These are phyloP conservation scores for Heterohyrax brucei DNA, from an alignment of 2,797 vertebrate species.

Conservation along the genomic window DNA sequence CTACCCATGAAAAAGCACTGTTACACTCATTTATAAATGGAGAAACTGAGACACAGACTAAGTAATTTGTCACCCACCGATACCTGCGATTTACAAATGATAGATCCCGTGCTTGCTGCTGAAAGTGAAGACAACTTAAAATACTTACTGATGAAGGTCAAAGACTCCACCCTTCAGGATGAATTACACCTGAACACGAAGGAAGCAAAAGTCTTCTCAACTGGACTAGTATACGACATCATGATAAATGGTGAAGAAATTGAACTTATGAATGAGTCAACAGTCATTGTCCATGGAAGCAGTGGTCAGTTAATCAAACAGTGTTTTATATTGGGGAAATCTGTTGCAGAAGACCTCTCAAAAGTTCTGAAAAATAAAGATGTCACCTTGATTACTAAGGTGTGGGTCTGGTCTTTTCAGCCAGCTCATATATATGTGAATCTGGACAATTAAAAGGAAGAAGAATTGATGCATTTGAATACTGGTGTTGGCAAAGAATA, in stretches of 20 bases:
- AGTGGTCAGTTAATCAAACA: neutral
- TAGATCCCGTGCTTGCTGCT: too few species aligned
- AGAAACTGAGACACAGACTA: neutral
- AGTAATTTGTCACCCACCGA: neutral
- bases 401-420: neutral
- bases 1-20: neutral
- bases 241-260: neutral
- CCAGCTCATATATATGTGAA: neutral
- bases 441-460: neutral
- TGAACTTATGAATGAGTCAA: neutral
- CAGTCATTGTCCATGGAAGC: neutral
- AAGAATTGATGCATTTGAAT: neutral
- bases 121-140: too few species aligned
- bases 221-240: neutral
- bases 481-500: neutral
- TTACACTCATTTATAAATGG: neutral
- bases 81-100: neutral
- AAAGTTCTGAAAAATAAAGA: neutral
- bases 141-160: too few species aligned
- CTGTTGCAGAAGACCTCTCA: neutral
- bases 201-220: neutral
- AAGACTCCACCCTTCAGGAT: too few species aligned
- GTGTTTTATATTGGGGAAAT: neutral
- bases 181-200: neutral
- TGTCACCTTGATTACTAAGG: neutral